Conservation (phyloP, 2,888 invertebrate genomes). For the Nomada fabriciana region DNA sequence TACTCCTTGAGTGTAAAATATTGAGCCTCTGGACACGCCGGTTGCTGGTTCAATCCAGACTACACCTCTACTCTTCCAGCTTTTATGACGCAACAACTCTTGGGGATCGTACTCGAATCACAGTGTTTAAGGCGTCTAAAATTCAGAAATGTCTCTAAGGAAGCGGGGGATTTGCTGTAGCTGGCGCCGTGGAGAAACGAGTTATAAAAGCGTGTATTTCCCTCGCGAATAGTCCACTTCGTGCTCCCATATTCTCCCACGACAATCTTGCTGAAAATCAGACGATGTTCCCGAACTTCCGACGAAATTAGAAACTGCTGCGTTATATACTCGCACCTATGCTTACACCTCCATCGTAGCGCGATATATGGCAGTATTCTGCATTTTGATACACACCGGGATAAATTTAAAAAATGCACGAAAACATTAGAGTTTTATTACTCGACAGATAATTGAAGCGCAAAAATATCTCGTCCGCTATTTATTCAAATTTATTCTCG, state of each 20-base stretch:
- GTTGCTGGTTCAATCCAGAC: not conserved
- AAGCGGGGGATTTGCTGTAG: conserved; percentile 52
- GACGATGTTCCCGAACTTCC: conserved; percentile 33
- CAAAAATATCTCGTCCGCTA: not conserved
- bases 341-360: no score
- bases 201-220: conserved; percentile 70
- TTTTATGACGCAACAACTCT: conserved; percentile 48
- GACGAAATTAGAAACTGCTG: conserved; percentile 47
- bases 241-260: conserved; percentile 46
- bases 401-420: not conserved
- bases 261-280: conserved; percentile 54
- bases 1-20: no score
- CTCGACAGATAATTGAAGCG: not conserved
- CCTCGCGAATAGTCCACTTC: conserved; percentile 65
- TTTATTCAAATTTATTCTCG: not conserved
- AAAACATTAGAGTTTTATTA: not conserved
- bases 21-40: not conserved
- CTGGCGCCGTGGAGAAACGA: conserved; percentile 52
- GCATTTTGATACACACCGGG: not conserved
- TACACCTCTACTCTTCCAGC: not conserved
- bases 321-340: not conserved
- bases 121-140: conserved; percentile 67
- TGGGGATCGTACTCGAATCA: conserved; percentile 55
- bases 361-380: not conserved
- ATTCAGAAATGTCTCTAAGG: conserved; percentile 63